phyloP scores from a whole-genome alignment of 2,888 invertebrate genomes.

The Epiblema foenella region DNA sequence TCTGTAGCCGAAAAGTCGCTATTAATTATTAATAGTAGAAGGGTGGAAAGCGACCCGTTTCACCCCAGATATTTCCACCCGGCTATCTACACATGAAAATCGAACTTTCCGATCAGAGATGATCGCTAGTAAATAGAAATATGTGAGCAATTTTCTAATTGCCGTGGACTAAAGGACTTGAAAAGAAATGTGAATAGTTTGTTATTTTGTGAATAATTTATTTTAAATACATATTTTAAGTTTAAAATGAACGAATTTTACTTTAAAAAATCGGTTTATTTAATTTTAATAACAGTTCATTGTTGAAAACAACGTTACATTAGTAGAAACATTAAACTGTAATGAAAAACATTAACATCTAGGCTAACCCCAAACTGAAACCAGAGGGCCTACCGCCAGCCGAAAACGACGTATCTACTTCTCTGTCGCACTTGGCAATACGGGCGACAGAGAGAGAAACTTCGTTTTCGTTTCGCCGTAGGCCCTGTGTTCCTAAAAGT shows the following conservation, averaged over 20 bases:
- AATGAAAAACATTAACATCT: background rate
- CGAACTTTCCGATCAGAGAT: no score
- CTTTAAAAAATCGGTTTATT: slow-evolving; percentile 37
- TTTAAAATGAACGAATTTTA: slow-evolving; percentile 11
- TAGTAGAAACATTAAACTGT: background rate
- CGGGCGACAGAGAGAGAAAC: no score
- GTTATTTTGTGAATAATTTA: slow-evolving; percentile 40
- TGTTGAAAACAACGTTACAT: background rate
- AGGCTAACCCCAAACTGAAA: background rate
- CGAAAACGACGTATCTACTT: no score
- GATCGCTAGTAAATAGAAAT: background rate
- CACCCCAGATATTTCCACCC: no score
- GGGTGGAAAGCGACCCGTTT: no score
- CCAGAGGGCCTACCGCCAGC: no score
- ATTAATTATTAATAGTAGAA: no score
- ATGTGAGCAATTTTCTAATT: background rate
- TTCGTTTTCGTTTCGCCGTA: no score
- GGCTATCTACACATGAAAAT: no score
- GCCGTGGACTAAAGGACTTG: background rate
- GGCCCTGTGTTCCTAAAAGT: no score
- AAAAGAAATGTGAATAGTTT: slow-evolving; percentile 26
- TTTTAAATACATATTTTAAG: slow-evolving; percentile 37
- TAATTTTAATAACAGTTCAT: background rate
- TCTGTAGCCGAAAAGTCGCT: no score
- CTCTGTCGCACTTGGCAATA: no score